Evolutionary conservation across 1,140 invertebrate species (phyloP).

Genomic region (Holcopasites calliopsidis): DNA sequence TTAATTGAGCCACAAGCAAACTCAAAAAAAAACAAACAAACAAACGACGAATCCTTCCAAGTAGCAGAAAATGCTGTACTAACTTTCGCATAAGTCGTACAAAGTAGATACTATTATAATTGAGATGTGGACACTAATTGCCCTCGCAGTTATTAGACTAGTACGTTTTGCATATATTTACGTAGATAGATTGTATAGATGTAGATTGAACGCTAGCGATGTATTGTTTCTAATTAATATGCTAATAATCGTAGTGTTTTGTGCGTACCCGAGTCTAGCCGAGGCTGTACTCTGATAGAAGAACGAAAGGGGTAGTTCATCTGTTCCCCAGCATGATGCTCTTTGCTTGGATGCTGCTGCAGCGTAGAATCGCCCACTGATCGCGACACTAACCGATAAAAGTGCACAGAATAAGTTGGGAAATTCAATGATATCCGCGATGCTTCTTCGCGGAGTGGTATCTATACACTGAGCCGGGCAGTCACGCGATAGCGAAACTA

Average conservation of each 20-base stretch:
- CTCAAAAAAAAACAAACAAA: neutral
- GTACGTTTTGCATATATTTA: too few relatives aligned
- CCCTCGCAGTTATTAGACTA: too few relatives aligned
- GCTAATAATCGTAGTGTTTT: neutral
- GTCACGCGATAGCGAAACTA: conserved; percentile 57
- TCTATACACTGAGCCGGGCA: conserved; percentile 56
- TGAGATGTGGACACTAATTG: too few relatives aligned
- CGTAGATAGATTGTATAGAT: too few relatives aligned
- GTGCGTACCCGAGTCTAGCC: neutral
- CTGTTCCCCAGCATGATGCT: neutral
- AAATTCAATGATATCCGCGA: conserved; percentile 14
- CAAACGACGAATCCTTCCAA: neutral
- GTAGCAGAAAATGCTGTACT: neutral
- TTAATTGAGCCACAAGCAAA: neutral
- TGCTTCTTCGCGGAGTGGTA: conserved; percentile 25
- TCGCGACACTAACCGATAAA: neutral
- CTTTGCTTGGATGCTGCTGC: too few relatives aligned
- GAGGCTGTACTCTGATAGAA: too few relatives aligned
- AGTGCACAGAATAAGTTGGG: neutral
- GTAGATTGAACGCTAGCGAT: too few relatives aligned
- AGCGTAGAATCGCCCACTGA: neutral
- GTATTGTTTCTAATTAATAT: too few relatives aligned
- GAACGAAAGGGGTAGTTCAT: neutral
- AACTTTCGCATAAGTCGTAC: too few relatives aligned
- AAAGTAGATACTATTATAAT: too few relatives aligned